phyloP scores from a whole-genome alignment of 2,888 invertebrate genomes.

The Drosophila pseudotalamancana region DNA sequence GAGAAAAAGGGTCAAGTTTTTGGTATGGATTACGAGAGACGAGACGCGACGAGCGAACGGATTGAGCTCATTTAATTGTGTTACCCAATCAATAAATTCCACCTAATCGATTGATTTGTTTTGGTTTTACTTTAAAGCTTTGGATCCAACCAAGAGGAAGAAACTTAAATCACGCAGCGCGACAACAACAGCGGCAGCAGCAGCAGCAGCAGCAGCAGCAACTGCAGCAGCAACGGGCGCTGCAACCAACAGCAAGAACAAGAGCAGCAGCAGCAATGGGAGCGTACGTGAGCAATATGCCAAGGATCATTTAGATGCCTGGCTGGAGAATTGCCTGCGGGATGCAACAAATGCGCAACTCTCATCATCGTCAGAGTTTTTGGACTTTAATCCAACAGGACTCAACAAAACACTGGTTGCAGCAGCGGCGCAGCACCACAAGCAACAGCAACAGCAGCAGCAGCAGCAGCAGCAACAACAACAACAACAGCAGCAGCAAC shows the following conservation, averaged over 20 bases:
- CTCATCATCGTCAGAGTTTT: constrained; percentile 83
- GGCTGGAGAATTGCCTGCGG: constrained; percentile 84
- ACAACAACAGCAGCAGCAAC: constrained; percentile 47
- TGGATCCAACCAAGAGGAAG: constrained; percentile 82
- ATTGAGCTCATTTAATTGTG: constrained; percentile 17
- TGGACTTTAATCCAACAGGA: constrained; percentile 82
- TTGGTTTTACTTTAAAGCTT: constrained; percentile 51
- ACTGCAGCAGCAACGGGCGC: constrained; percentile 15
- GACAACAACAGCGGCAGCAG: constrained; percentile 44
- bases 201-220: constrained; percentile 30
- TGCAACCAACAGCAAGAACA: constrained; percentile 30
- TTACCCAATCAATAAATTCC: constrained; percentile 16
- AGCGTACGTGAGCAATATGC: constrained; percentile 62
- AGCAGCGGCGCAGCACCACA: constrained; percentile 51
- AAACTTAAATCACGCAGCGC: constrained; percentile 83
- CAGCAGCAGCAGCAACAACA: constrained; percentile 43
- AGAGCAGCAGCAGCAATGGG: constrained; percentile 53
- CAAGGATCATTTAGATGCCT: constrained; percentile 83
- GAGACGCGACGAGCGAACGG: background rate
- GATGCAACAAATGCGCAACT: constrained; percentile 82
- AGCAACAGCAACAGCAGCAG: constrained; percentile 55
- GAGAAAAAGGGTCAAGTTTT: constrained; percentile 1
- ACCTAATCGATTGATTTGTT: constrained; percentile 12
- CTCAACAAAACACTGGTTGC: constrained; percentile 43
- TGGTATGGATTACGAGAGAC: background rate